Percentiles rank a stretch among this genome's conserved stretches.
Evolutionary conservation across 2,113 vertebrate species (phyloP).

Genomic region (Larimichthys crocea): DNA sequence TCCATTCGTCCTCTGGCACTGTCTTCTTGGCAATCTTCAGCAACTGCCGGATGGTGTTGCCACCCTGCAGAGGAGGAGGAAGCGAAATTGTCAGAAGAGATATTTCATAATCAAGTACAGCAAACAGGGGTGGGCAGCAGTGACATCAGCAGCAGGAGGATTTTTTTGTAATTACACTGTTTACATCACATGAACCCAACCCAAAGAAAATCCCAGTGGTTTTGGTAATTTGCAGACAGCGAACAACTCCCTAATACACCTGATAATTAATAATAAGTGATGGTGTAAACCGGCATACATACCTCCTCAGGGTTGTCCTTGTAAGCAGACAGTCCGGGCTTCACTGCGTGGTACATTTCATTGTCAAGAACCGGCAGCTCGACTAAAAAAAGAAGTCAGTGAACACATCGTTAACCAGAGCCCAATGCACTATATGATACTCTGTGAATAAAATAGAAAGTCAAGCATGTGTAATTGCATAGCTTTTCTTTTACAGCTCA

Average conservation of each 20-base stretch:
- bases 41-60: constrained; percentile 89
- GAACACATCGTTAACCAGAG: constrained; percentile 28
- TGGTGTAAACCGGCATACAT: constrained; percentile 59
- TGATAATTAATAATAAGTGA: constrained; percentile 54
- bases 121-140: constrained; percentile 28
- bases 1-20: constrained; percentile 92
- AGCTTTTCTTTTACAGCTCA: neutral
- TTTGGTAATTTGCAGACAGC: constrained; percentile 47
- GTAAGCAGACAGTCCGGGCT: constrained; percentile 96
- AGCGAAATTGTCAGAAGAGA: neutral
- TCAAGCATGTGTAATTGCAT: constrained; percentile 27
- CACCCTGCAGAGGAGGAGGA: constrained; percentile 85
- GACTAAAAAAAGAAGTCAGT: constrained; percentile 67
- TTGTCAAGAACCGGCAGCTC: constrained; percentile 92
- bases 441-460: constrained; percentile 6
- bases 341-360: constrained; percentile 96
- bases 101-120: neutral
- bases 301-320: constrained; percentile 93
- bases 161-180: constrained; percentile 65
- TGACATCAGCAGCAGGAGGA: constrained; percentile 43
- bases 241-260: constrained; percentile 46
- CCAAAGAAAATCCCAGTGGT: constrained; percentile 54
- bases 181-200: constrained; percentile 66
- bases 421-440: neutral
- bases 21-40: constrained; percentile 92